phyloP scores from a whole-genome alignment of 2,797 vertebrate genomes.

The Premnoplex brunnescens region DNA sequence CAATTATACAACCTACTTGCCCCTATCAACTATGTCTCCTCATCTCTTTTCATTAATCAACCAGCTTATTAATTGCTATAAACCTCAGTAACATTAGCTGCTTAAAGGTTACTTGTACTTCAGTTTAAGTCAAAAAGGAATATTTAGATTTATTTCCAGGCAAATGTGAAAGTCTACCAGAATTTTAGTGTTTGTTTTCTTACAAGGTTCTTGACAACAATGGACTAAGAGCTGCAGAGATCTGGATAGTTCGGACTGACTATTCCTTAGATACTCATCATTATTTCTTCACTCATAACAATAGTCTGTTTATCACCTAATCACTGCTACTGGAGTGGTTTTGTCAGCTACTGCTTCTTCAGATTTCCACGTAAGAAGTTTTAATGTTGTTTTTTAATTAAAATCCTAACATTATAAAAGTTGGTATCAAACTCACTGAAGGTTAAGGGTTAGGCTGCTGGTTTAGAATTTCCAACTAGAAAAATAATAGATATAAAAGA shows the following conservation, averaged over 20 bases:
- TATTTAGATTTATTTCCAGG: neutral
- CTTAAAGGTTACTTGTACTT: slow-evolving; percentile 20
- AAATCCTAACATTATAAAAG: neutral
- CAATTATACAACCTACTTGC: neutral
- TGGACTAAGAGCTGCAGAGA: neutral
- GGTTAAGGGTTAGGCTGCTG: neutral
- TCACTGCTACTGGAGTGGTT: neutral
- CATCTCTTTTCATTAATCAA: neutral
- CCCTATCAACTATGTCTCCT: neutral
- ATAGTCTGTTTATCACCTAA: neutral
- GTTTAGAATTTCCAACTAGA: slow-evolving; percentile 17
- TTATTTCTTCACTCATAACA: neutral
- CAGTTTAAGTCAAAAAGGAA: neutral
- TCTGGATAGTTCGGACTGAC: neutral
- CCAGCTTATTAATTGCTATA: neutral
- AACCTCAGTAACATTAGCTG: neutral
- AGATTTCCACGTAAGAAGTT: neutral
- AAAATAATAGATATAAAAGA: slow-evolving; percentile 20
- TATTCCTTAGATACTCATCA: neutral
- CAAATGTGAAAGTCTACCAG: neutral
- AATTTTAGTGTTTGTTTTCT: neutral
- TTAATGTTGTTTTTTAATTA: neutral
- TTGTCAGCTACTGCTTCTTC: neutral
- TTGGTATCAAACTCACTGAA: neutral
- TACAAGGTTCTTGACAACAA: neutral